Base-by-base conservation (phyloP, 2,797 vertebrate genomes). In the Steatocranus sp. region DNA sequence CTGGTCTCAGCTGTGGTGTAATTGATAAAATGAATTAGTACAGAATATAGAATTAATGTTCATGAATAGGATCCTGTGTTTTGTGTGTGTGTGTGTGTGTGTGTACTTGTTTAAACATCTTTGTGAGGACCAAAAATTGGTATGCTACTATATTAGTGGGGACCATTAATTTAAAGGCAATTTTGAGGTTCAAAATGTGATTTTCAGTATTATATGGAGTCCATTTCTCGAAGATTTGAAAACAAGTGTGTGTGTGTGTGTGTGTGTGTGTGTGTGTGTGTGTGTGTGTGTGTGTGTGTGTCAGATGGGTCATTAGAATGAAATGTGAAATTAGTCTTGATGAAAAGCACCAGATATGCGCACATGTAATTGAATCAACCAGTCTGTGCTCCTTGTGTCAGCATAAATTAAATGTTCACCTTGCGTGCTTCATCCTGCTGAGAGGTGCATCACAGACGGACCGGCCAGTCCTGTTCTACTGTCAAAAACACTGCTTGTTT, bases 21-120 rank as follows among this genome's bases (percentile, higher is more conserved):
- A 93, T 85, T 93, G 89, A 93, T 93, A 93, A 89, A 91, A 89
- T 87, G 17, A 93, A 94, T 93, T 90, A 86, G 81, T 86, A 86
- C 89, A 86, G 89, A 94, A 92, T 86, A 89, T 85, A 51, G 27
- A 92, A 92, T 95, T 87, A 89, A 90, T 89, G 86, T 87, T 50
- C 30, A 83, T 92, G 88, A 93, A 91, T 46, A 70, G 86, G 83
- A 80, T 93, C 85, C 83, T 88, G 83, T 87, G 86, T 87, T 88
- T 51, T 88, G 61, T 50, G 10, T 53, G 46, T 23, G 3, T 49
- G 8, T 18, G 43, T 48, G 18, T 50, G n/a, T 50, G 49, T 50
- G 5, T 49, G 46, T 20, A 2, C 7, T 5, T 53, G 23, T 25
- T 25, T 53, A 8, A 53, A 25, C 4, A 1, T 25, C 51, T 14